phyloP scores from a whole-genome alignment of 2,113 vertebrate species.

The Hystrix cristata region DNA sequence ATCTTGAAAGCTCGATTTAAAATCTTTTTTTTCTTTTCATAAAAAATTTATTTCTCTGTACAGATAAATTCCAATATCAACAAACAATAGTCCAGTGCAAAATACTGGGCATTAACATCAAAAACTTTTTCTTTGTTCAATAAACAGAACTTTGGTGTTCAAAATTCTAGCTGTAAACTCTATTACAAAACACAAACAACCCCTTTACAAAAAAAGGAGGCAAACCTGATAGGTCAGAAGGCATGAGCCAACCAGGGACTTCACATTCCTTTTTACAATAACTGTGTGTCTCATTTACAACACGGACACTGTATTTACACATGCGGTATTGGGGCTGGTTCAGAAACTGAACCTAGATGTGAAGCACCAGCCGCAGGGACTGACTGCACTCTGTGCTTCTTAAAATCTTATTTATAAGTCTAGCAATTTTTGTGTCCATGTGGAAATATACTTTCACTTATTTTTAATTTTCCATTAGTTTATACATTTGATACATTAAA shows the following conservation, averaged over 20 bases:
- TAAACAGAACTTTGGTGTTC: constrained; percentile 98
- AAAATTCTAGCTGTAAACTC: constrained; percentile 96
- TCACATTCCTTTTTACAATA: constrained; percentile 87
- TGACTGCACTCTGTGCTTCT: constrained; percentile 88
- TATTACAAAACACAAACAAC: constrained; percentile 90
- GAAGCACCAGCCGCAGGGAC: constrained; percentile 86
- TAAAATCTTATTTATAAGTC: neutral
- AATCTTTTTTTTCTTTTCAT: constrained; percentile 80
- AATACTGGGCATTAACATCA: constrained; percentile 93
- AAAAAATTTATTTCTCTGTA: constrained; percentile 93
- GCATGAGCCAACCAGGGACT: constrained; percentile 93
- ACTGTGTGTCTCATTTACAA: constrained; percentile 87
- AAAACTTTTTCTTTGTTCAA: constrained; percentile 91
- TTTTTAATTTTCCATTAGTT: neutral
- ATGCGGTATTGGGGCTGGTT: constrained; percentile 90
- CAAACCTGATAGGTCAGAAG: constrained; percentile 88
- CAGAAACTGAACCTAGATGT: constrained; percentile 89
- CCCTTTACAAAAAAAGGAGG: constrained; percentile 90
- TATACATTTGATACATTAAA: neutral
- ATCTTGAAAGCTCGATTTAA: neutral
- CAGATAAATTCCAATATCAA: constrained; percentile 92
- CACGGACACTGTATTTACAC: constrained; percentile 91
- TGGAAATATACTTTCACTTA: neutral
- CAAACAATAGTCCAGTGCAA: constrained; percentile 93
- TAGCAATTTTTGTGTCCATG: neutral